Conservation (phyloP, 2,888 invertebrate species). For the Drosophila anceps region DNA sequence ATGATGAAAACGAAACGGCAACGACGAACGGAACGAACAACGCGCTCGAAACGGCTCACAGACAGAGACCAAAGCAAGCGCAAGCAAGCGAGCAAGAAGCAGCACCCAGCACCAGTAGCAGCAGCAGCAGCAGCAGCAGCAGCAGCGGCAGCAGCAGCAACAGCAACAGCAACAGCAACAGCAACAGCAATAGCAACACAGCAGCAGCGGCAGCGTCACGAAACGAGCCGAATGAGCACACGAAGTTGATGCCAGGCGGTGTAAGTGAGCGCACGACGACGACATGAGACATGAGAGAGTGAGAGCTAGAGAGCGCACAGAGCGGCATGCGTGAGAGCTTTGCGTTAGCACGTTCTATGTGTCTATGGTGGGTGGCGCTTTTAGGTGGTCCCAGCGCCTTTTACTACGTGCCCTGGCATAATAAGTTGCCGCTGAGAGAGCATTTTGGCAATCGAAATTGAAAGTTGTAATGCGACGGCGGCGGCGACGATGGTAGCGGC, state of each 20-base stretch:
- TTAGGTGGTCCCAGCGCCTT: slow-evolving; percentile 14
- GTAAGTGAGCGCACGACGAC: slow-evolving; percentile 17
- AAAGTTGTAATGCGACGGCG: slow-evolving; percentile 68
- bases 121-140: slow-evolving; percentile 30
- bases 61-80: slow-evolving; percentile 49
- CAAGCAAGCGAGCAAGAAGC: slow-evolving; percentile 38
- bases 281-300: not conserved
- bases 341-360: slow-evolving; percentile 44
- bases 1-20: slow-evolving; percentile 78
- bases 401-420: slow-evolving; percentile 51
- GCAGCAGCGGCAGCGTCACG: slow-evolving; percentile 38
- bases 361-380: slow-evolving; percentile 44
- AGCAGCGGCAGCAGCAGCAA: slow-evolving; percentile 29
- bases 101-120: slow-evolving; percentile 37
- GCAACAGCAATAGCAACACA: slow-evolving; percentile 40
- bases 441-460: slow-evolving; percentile 76
- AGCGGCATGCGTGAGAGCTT: slow-evolving; percentile 61
- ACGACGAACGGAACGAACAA: slow-evolving; percentile 53
- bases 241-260: slow-evolving; percentile 45
- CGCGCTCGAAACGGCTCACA: slow-evolving; percentile 51
- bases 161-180: slow-evolving; percentile 27
- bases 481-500: not conserved
- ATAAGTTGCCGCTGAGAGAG: slow-evolving; percentile 50
- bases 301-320: slow-evolving; percentile 17
- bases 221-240: slow-evolving; percentile 54